These are phyloP conservation scores for Trinectes maculatus DNA, from an alignment of 2,113 vertebrate genomes.

Conservation along the genomic window DNA sequence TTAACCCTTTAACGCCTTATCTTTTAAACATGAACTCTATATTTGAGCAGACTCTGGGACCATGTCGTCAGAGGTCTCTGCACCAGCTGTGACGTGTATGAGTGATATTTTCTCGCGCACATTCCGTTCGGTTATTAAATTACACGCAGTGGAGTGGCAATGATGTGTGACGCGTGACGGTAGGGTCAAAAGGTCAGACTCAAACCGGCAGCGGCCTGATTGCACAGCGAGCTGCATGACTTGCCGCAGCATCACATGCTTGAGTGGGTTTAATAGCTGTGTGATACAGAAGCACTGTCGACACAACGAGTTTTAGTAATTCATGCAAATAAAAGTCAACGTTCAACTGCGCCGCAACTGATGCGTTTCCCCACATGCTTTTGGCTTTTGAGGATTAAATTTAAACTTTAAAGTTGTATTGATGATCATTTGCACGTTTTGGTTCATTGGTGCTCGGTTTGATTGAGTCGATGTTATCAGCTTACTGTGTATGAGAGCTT, in stretches of 20 bases:
- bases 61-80: slow-evolving; percentile 26
- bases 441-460: slow-evolving; percentile 11
- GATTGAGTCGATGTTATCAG: slow-evolving; percentile 8
- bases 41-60: slow-evolving; percentile 50
- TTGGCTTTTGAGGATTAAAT: slow-evolving; percentile 18
- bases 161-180: slow-evolving; percentile 14
- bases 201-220: slow-evolving; percentile 25
- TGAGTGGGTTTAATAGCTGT: slow-evolving; percentile 37
- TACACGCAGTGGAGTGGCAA: neutral
- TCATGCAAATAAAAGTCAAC: slow-evolving; percentile 53
- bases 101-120: slow-evolving; percentile 34
- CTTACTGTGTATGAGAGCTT: neutral
- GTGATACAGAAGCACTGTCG: slow-evolving; percentile 22
- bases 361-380: slow-evolving; percentile 12
- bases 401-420: slow-evolving; percentile 21
- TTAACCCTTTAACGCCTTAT: slow-evolving; percentile 53
- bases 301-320: slow-evolving; percentile 43
- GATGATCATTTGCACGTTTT: slow-evolving; percentile 3
- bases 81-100: slow-evolving; percentile 47
- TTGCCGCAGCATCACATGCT: neutral
- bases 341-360: slow-evolving; percentile 23
- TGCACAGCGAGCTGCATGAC: neutral
- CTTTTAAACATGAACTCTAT: slow-evolving; percentile 71
- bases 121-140: slow-evolving; percentile 38
- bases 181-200: slow-evolving; percentile 19